Percentiles rank a stretch among this genome's conserved stretches.
Evolutionary conservation across 1,140 invertebrate species (phyloP).

Genomic region (Cataglyphis hispanica): DNA sequence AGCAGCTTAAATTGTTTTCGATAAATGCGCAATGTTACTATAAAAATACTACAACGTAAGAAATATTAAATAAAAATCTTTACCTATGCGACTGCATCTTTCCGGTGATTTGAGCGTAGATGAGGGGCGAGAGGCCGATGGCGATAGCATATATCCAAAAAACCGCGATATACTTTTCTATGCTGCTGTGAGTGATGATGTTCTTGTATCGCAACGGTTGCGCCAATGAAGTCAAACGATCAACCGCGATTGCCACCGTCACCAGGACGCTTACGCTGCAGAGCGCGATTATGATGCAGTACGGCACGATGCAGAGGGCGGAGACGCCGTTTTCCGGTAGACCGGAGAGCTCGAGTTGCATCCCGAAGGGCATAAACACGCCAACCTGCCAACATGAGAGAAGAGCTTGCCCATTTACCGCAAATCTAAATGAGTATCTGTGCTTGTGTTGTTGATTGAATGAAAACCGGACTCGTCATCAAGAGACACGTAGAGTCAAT

Average conservation of each 20-base stretch:
- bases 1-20: not conserved
- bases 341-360: slow-evolving; percentile 88
- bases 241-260: slow-evolving; percentile 89
- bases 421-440: slow-evolving; percentile 1
- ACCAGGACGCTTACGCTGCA: slow-evolving; percentile 89
- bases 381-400: slow-evolving; percentile 84
- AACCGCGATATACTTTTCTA: slow-evolving; percentile 87
- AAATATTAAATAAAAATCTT: not conserved
- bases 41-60: not conserved
- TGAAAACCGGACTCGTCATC: not conserved
- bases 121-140: slow-evolving; percentile 87
- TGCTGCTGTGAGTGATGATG: slow-evolving; percentile 89
- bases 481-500: not conserved
- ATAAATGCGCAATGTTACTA: not conserved
- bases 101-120: slow-evolving; percentile 83
- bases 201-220: slow-evolving; percentile 89
- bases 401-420: not conserved
- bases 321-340: slow-evolving; percentile 81
- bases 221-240: slow-evolving; percentile 89
- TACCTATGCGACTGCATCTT: slow-evolving; percentile 76
- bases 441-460: not conserved
- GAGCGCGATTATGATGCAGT: slow-evolving; percentile 88
- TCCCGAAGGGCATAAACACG: slow-evolving; percentile 90
- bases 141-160: slow-evolving; percentile 89
- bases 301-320: slow-evolving; percentile 88